These are phyloP conservation scores for Erynnis tages DNA, from an alignment of 2,888 invertebrate genomes.

Conservation along the genomic window DNA sequence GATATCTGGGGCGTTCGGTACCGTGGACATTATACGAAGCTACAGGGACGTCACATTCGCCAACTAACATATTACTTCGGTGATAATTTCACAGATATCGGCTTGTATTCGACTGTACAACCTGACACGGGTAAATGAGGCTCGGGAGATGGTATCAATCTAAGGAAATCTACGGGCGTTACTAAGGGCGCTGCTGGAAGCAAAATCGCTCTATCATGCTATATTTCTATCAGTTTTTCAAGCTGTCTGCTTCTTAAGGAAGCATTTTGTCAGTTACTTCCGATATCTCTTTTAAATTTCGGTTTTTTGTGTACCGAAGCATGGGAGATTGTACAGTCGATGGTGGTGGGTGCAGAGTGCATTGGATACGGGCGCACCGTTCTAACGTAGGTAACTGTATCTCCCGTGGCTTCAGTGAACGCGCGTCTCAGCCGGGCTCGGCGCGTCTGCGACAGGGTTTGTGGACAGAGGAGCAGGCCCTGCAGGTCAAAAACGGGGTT, in stretches of 20 bases:
- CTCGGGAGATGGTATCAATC: conserved; percentile 13
- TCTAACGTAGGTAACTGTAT: conserved; percentile 93
- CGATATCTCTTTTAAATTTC: conserved; percentile 3
- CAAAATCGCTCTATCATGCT: conserved; percentile 18
- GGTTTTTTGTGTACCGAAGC: conserved; percentile 20
- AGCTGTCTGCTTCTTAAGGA: conserved; percentile 29
- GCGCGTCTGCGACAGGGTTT: conserved; percentile 94
- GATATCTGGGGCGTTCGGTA: conserved; percentile 56
- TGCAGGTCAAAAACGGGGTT: conserved; percentile 79
- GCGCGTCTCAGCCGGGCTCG: conserved; percentile 92
- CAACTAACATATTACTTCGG: conserved; percentile 71
- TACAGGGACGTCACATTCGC: conserved; percentile 76
- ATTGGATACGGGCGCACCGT: conserved; percentile 85
- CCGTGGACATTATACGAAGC: conserved; percentile 70
- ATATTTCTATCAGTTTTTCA: conserved; percentile 7
- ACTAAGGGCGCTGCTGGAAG: conserved; percentile 11
- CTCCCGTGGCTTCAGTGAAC: conserved; percentile 94
- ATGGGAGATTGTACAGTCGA: conserved; percentile 69
- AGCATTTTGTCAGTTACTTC: conserved; percentile 12
- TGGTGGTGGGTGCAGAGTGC: conserved; percentile 63
- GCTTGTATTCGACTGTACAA: conserved; percentile 69
- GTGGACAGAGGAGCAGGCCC: conserved; percentile 94
- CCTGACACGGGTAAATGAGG: conserved; percentile 38
- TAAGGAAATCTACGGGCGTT: conserved; percentile 16
- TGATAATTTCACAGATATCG: conserved; percentile 62